phyloP scores from a whole-genome alignment of 2,888 invertebrate genomes.

The Crocallis elinguaria region DNA sequence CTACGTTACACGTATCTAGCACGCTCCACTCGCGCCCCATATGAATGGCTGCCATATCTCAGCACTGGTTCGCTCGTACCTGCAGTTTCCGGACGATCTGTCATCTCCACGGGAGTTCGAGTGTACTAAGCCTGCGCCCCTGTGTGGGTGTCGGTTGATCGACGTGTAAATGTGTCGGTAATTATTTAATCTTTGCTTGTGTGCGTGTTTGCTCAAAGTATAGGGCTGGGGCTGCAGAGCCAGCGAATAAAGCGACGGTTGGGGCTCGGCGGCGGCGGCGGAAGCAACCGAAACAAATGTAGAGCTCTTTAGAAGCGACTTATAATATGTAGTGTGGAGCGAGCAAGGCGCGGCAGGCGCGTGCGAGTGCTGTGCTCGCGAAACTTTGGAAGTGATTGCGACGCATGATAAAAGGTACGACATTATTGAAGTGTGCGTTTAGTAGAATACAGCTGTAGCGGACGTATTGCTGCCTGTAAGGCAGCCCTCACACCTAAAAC shows the following conservation, averaged over 20 bases:
- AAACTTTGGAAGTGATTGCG: too few relatives aligned
- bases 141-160: conserved; percentile 2
- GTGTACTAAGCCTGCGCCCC: conserved; percentile 11
- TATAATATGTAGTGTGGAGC: too few relatives aligned
- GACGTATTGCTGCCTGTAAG: too few relatives aligned
- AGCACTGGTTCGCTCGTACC: conserved; percentile 15
- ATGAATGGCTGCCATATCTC: conserved; percentile 22
- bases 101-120: conserved; percentile 36
- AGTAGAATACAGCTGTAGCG: too few relatives aligned
- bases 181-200: conserved; percentile 2
- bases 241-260: not conserved
- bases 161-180: not conserved
- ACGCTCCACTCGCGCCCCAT: not conserved
- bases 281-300: not conserved
- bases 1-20: not conserved
- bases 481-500: too few relatives aligned
- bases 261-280: not conserved
- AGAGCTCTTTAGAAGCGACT: not conserved
- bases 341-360: too few relatives aligned
- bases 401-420: too few relatives aligned
- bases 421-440: too few relatives aligned
- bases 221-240: not conserved
- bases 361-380: too few relatives aligned
- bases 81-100: conserved; percentile 36
- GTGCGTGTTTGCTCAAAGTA: not conserved